These are phyloP conservation scores for Etheostoma cragini DNA, from an alignment of 2,113 vertebrate genomes.

Conservation along the genomic window DNA sequence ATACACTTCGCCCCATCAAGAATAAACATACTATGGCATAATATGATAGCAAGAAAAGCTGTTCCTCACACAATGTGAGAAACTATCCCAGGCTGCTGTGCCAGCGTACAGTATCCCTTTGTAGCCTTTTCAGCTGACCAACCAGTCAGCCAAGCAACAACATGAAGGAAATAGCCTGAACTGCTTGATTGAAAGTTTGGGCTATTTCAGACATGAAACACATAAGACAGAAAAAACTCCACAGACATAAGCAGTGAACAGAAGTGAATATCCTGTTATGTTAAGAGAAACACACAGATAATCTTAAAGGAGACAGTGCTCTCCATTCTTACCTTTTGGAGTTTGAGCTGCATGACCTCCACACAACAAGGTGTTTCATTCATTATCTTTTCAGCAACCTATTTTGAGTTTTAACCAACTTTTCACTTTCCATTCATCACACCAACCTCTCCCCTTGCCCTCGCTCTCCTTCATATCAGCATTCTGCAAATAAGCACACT, in stretches of 20 bases:
- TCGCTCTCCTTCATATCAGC: slow-evolving; percentile 29
- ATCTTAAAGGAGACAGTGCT: slow-evolving; percentile 12
- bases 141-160: slow-evolving; percentile 23
- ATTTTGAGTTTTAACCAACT: slow-evolving; percentile 53
- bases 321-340: slow-evolving; percentile 24
- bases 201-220: slow-evolving; percentile 37
- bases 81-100: not conserved
- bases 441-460: slow-evolving; percentile 7
- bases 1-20: not conserved
- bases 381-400: slow-evolving; percentile 38
- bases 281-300: slow-evolving; percentile 12
- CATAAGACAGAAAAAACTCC: not conserved
- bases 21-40: not conserved
- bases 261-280: slow-evolving; percentile 1
- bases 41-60: not conserved
- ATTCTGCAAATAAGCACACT: slow-evolving; percentile 43
- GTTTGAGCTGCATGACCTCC: slow-evolving; percentile 33
- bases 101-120: slow-evolving; percentile 22
- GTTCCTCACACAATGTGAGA: not conserved
- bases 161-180: slow-evolving; percentile 32
- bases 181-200: slow-evolving; percentile 17
- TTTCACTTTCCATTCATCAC: slow-evolving; percentile 61
- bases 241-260: slow-evolving; percentile 5
- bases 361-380: slow-evolving; percentile 21
- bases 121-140: slow-evolving; percentile 12